phyloP scores from a whole-genome alignment of 1,140 invertebrate genomes.

The Galleria mellonella region DNA sequence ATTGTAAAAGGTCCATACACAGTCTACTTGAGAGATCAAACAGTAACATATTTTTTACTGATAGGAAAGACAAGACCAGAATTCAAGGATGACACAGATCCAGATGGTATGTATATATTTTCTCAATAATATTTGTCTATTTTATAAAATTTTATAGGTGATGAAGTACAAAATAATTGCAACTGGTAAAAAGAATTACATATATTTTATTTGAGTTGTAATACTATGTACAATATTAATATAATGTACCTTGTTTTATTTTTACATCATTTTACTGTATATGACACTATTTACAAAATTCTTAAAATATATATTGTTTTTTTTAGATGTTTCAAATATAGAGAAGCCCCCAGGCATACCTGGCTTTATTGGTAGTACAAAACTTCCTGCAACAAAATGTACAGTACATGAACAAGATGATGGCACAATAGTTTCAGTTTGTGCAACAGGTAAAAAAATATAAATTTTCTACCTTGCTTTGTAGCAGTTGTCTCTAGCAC shows the following conservation, averaged over 20 bases:
- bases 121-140: too few species aligned
- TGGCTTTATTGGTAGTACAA: conserved; percentile 72
- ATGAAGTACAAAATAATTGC: too few species aligned
- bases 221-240: too few species aligned
- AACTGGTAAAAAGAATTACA: too few species aligned
- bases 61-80: conserved; percentile 73
- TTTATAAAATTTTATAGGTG: too few species aligned
- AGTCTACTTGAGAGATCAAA: conserved; percentile 85
- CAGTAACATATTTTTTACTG: conserved; percentile 91
- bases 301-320: conserved; percentile 9
- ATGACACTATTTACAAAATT: too few species aligned
- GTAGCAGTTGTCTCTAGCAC: too few species aligned
- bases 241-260: too few species aligned
- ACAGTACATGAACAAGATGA: conserved; percentile 95
- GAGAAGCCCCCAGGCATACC: conserved; percentile 77
- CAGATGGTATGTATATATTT: conserved; percentile 77
- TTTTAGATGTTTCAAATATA: conserved; percentile 81
- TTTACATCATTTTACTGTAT: too few species aligned
- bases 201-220: too few species aligned
- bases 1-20: conserved; percentile 92
- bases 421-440: conserved; percentile 90
- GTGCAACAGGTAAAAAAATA: conserved; percentile 84
- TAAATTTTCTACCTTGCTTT: too few species aligned
- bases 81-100: conserved; percentile 63
- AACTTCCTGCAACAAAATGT: conserved; percentile 65